Conservation (phyloP, 2,113 vertebrate species). For the Sisor rabdophorus region DNA sequence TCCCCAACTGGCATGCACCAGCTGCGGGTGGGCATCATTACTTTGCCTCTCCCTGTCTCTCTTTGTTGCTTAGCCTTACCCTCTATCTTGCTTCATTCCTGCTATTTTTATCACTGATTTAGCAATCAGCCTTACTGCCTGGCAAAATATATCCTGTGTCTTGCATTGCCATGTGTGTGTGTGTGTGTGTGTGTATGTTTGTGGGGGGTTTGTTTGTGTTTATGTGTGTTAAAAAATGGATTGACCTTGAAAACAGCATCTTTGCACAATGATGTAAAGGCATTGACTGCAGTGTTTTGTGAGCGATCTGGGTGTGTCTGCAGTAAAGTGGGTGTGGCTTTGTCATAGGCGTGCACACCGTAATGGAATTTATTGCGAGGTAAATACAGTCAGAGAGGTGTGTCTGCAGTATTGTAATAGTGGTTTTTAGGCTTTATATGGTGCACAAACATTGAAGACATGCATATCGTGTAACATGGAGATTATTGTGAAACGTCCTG, state of each 20-base stretch:
- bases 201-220: neutral
- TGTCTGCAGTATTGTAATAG: slow-evolving; percentile 26
- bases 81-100: slow-evolving; percentile 5
- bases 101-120: slow-evolving; percentile 49
- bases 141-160: slow-evolving; percentile 33
- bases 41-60: slow-evolving; percentile 15
- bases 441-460: neutral
- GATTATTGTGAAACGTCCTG: neutral
- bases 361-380: slow-evolving; percentile 31
- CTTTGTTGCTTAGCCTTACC: slow-evolving; percentile 22
- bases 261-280: slow-evolving; percentile 23
- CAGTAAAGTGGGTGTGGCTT: slow-evolving; percentile 57
- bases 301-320: slow-evolving; percentile 69
- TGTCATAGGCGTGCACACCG: slow-evolving; percentile 34
- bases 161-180: slow-evolving; percentile 41
- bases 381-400: slow-evolving; percentile 29
- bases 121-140: slow-evolving; percentile 35
- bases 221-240: slow-evolving; percentile 1
- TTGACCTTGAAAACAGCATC: slow-evolving; percentile 44
- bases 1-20: slow-evolving; percentile 95
- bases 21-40: slow-evolving; percentile 84
- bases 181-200: slow-evolving; percentile 32
- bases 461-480: neutral
- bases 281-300: slow-evolving; percentile 45
- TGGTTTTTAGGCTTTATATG: neutral